phyloP scores from a whole-genome alignment of 2,888 invertebrate species.

The Calameuta idolon region DNA sequence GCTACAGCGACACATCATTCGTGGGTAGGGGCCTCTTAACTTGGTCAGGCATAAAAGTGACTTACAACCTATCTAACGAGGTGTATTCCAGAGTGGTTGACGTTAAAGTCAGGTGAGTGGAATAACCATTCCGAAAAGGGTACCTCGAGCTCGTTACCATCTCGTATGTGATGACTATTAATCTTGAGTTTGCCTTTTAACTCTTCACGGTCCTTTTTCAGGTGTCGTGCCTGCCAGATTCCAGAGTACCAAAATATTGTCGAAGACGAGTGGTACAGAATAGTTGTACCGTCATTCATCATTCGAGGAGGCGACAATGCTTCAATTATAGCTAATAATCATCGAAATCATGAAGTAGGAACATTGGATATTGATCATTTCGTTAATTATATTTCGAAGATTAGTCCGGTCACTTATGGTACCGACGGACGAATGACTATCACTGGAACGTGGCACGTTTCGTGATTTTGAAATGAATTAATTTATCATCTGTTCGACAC shows the following conservation, averaged over 20 bases:
- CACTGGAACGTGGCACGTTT: not conserved
- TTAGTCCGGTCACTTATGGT: constrained; percentile 69
- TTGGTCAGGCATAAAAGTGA: constrained; percentile 55
- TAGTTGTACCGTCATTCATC: constrained; percentile 74
- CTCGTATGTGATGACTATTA: not conserved
- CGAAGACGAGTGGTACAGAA: constrained; percentile 71
- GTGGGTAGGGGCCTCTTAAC: constrained; percentile 32
- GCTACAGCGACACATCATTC: constrained; percentile 17
- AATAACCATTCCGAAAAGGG: not conserved
- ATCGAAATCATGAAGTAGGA: constrained; percentile 68
- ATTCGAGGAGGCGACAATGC: constrained; percentile 79
- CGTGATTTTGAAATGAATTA: not conserved
- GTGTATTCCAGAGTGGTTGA: constrained; percentile 33
- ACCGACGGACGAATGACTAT: constrained; percentile 70
- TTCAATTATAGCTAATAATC: constrained; percentile 68
- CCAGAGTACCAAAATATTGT: constrained; percentile 75
- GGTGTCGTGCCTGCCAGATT: constrained; percentile 75
- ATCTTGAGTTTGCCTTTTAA: not conserved
- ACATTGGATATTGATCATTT: constrained; percentile 71
- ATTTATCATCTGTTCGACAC: not conserved
- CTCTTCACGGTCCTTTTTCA: constrained; percentile 22
- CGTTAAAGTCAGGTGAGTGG: constrained; percentile 48
- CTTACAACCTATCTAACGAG: constrained; percentile 38
- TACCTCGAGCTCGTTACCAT: not conserved
- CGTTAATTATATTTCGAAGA: constrained; percentile 69